These are phyloP conservation scores for Odontamblyopus lacepedii DNA, from an alignment of 2,797 vertebrate species.

Conservation along the genomic window DNA sequence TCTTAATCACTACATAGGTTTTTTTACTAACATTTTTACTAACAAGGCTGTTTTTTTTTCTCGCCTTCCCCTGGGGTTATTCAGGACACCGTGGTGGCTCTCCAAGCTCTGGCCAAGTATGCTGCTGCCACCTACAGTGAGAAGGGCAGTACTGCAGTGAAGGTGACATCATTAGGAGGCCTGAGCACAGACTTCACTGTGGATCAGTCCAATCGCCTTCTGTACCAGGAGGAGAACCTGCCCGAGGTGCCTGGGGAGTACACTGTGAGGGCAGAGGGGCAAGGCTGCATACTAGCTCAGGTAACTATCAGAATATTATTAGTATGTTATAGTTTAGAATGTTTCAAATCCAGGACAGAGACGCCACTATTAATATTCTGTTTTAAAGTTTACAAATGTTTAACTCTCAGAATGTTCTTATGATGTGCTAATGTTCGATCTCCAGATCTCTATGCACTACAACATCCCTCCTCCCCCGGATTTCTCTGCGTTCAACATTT, in stretches of 20 bases:
- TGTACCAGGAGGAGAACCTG: constrained; percentile 80
- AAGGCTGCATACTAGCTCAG: constrained; percentile 82
- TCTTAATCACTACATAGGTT: not conserved
- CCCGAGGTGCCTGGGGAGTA: constrained; percentile 71
- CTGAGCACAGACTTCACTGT: constrained; percentile 70
- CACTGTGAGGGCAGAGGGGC: constrained; percentile 70
- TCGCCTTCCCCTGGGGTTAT: not conserved
- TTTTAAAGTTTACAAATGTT: not conserved
- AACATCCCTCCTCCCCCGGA: constrained; percentile 76
- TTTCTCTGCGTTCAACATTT: constrained; percentile 67
- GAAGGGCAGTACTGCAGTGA: constrained; percentile 69
- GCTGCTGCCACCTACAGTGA: constrained; percentile 74
- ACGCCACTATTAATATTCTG: not conserved
- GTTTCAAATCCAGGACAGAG: not conserved
- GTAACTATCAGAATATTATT: constrained; percentile 46
- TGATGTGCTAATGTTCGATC: not conserved
- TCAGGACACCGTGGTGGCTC: constrained; percentile 88
- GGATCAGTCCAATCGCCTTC: constrained; percentile 78
- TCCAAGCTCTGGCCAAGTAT: constrained; percentile 86
- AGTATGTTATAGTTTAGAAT: not conserved
- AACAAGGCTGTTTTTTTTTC: not conserved
- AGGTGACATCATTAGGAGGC: constrained; percentile 68
- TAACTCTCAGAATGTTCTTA: no score
- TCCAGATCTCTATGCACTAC: constrained; percentile 74
- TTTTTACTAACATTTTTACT: no score